Evolutionary conservation across 2,113 vertebrate genomes (phyloP).

Genomic region (Illadopsis cleaveri): DNA sequence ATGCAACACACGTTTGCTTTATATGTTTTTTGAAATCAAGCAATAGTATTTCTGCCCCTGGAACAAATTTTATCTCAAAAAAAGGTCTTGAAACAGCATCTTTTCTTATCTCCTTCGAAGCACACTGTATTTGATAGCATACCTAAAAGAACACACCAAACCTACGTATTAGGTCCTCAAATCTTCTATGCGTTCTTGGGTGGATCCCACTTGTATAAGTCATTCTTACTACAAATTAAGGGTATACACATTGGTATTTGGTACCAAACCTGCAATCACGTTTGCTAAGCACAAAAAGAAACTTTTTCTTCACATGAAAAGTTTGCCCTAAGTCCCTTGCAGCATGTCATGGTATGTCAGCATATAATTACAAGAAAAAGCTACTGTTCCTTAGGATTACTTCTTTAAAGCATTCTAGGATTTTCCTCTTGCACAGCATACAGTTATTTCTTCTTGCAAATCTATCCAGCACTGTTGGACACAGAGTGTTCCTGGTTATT

Average conservation of each 20-base stretch:
- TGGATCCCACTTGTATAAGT: background rate
- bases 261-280: background rate
- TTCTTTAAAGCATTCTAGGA: background rate
- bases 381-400: background rate
- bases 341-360: background rate
- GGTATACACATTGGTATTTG: background rate
- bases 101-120: background rate
- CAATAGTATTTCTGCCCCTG: background rate
- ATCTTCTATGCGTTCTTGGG: background rate
- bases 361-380: background rate
- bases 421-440: background rate
- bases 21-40: background rate
- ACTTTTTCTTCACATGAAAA: background rate
- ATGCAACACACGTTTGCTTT: background rate
- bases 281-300: background rate
- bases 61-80: background rate
- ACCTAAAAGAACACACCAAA: background rate
- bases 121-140: background rate
- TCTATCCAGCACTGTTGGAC: background rate
- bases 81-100: background rate
- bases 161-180: background rate
- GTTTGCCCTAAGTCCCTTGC: background rate
- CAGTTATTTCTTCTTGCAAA: background rate
- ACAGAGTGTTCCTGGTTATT: background rate
- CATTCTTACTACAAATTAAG: background rate